Evolutionary conservation across 2,113 vertebrate species (phyloP).

Genomic region (Aspidoscelis tigris): DNA sequence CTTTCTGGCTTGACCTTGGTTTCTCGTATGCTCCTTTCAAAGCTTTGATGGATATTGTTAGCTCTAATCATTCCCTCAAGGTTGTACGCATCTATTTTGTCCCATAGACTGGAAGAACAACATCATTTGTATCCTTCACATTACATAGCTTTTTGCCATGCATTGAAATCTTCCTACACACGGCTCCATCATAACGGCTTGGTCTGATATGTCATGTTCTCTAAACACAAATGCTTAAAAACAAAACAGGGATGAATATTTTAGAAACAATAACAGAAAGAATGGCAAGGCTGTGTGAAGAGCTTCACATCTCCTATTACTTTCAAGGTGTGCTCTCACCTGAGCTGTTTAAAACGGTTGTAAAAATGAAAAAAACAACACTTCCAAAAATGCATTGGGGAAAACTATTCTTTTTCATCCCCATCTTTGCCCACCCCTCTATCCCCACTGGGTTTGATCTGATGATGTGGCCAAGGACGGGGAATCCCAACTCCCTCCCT

Average conservation of each 20-base stretch:
- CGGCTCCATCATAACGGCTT: not conserved
- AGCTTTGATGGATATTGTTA: constrained; percentile 57
- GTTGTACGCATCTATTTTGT: constrained; percentile 38
- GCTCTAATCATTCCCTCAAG: constrained; percentile 55
- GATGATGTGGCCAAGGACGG: too few relatives aligned
- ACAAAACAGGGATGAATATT: not conserved
- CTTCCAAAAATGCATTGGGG: too few relatives aligned
- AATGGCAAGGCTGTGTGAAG: not conserved
- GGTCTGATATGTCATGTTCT: not conserved
- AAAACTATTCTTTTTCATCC: too few relatives aligned
- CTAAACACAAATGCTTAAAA: constrained; percentile 12
- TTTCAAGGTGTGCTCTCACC: not conserved
- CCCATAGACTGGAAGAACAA: constrained; percentile 43
- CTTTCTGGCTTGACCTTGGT: constrained; percentile 70
- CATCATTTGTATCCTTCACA: constrained; percentile 50
- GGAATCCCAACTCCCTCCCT: too few relatives aligned
- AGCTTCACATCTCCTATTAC: not conserved
- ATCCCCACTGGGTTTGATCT: too few relatives aligned
- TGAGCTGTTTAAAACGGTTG: too few relatives aligned
- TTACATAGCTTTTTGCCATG: constrained; percentile 42
- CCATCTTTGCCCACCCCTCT: too few relatives aligned
- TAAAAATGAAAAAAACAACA: too few relatives aligned
- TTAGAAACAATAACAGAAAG: not conserved
- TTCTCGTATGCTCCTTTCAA: constrained; percentile 49
- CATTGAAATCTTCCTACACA: constrained; percentile 5